A percentile compares a stretch with the other conserved stretches of the same genome.
Conservation (phyloP, 2,888 invertebrate species). For the Ochropleura leucogaster region DNA sequence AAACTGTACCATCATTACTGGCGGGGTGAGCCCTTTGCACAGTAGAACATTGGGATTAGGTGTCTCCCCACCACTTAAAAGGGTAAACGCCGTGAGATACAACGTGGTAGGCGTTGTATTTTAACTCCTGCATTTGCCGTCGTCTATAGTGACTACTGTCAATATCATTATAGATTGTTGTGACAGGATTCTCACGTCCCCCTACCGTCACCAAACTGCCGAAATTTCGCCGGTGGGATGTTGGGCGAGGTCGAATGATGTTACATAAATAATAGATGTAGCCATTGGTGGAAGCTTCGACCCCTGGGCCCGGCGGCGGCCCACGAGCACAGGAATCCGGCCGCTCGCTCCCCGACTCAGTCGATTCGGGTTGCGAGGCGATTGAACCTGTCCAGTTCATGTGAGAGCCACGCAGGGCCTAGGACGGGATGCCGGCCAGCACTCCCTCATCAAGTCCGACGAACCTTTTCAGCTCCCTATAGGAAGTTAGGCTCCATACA, state of each 20-base stretch:
- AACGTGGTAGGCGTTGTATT: slow-evolving; percentile 46
- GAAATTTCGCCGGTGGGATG: not conserved
- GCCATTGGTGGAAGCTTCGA: not conserved
- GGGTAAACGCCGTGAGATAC: too few relatives aligned
- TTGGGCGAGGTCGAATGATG: not conserved
- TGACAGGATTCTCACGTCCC: not conserved
- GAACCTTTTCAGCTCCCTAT: slow-evolving; percentile 10
- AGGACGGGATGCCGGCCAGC: not conserved
- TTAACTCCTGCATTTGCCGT: too few relatives aligned
- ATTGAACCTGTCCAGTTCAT: too few relatives aligned
- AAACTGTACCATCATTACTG: too few relatives aligned
- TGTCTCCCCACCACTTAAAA: too few relatives aligned
- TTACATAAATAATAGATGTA: not conserved
- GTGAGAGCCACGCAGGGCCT: slow-evolving; percentile 1
- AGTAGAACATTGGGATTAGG: too few relatives aligned
- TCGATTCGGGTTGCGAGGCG: not conserved
- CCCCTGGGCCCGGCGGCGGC: slow-evolving; percentile 22
- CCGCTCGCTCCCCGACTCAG: not conserved
- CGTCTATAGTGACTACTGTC: too few relatives aligned
- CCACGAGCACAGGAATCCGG: not conserved
- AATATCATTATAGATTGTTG: not conserved
- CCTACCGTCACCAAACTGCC: not conserved
- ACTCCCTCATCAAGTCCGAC: slow-evolving; percentile 19
- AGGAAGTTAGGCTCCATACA: not conserved
- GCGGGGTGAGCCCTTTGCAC: too few relatives aligned